Percentiles rank a stretch among this genome's conserved stretches.
phyloP scores from a whole-genome alignment of 1,140 invertebrate genomes.

The Eurosta solidaginis region DNA sequence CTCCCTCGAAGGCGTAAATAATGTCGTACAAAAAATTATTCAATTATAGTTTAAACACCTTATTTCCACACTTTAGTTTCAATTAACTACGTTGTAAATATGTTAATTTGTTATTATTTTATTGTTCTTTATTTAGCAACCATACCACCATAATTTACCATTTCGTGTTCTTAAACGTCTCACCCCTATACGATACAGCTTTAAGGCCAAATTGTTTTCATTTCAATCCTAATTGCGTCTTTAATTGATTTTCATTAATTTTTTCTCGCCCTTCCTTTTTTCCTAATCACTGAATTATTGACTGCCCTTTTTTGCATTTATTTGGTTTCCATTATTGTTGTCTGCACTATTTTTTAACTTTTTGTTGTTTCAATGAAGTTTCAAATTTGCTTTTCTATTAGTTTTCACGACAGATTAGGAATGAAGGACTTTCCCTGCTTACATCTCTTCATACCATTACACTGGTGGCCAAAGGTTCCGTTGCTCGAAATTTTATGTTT shows the following conservation, averaged over 20 bases:
- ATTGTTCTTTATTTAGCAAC: background rate
- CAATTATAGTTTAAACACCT: conserved; percentile 15
- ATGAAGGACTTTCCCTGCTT: too few relatives aligned
- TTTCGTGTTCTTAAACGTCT: background rate
- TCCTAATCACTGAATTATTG: background rate
- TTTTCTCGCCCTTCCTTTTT: background rate
- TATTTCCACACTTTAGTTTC: background rate
- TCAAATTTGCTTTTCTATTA: too few relatives aligned
- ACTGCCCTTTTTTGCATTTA: background rate
- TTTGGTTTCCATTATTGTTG: background rate
- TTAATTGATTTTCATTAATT: background rate
- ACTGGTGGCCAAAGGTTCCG: too few relatives aligned
- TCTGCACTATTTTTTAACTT: too few relatives aligned
- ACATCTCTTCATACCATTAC: too few relatives aligned
- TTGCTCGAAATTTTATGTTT: too few relatives aligned
- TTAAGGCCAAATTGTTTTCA: background rate
- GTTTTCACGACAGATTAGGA: too few relatives aligned
- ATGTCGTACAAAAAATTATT: background rate
- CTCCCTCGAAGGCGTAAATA: background rate
- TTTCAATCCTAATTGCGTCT: background rate
- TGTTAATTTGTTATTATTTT: background rate
- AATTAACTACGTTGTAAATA: background rate
- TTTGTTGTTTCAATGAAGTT: too few relatives aligned
- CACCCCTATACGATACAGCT: background rate
- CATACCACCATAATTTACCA: background rate